Conservation (phyloP, 2,113 vertebrate species). For the Ascaphus truei region DNA sequence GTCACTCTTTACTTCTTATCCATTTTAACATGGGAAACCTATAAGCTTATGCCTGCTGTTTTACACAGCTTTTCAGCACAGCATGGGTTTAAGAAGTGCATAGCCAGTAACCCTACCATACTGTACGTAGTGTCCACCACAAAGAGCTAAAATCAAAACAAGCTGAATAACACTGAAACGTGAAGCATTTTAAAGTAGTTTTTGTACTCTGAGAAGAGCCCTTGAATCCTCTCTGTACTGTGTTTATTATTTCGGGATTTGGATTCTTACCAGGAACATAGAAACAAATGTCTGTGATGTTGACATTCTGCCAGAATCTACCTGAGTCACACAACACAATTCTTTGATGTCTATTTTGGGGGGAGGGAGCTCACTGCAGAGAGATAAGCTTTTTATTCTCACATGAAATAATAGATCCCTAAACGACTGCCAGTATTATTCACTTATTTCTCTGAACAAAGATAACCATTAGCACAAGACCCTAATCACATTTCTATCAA, state of each 20-base stretch:
- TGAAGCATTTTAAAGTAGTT: neutral
- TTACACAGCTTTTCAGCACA: too few species aligned
- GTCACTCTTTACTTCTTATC: too few species aligned
- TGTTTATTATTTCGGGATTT: conserved; percentile 21
- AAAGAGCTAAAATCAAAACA: neutral
- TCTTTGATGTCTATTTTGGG: conserved; percentile 27
- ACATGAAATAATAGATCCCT: conserved; percentile 2
- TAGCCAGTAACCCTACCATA: too few species aligned
- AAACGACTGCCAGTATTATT: conserved; percentile 7
- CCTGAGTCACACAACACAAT: neutral
- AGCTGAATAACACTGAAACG: conserved; percentile 12
- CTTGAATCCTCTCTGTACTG: conserved; percentile 23
- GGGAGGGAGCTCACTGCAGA: neutral
- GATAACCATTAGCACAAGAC: neutral
- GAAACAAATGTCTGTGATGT: conserved; percentile 25
- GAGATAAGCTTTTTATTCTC: conserved; percentile 13
- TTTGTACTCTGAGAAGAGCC: conserved; percentile 23
- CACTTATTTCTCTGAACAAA: conserved; percentile 24
- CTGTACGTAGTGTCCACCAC: too few species aligned
- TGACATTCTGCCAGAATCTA: conserved; percentile 32
- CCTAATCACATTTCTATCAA: conserved; percentile 1
- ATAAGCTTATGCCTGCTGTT: too few species aligned
- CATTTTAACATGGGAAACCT: too few species aligned
- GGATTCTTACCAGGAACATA: conserved; percentile 31
- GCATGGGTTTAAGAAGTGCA: too few species aligned